phyloP scores from a whole-genome alignment of 2,888 invertebrate species.

The Trissonchulus sp. region DNA sequence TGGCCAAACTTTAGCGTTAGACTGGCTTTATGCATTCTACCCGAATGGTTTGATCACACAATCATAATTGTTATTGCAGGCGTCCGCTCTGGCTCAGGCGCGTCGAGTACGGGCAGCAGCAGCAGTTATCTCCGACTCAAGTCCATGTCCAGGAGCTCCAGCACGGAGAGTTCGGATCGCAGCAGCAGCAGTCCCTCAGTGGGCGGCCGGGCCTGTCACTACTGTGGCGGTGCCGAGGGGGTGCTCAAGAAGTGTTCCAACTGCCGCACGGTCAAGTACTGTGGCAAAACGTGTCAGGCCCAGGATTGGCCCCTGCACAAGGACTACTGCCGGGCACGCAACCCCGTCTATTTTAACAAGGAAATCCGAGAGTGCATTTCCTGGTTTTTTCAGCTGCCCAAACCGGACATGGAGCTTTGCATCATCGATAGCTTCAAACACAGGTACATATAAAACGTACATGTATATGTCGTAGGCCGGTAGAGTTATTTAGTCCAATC shows the following conservation, averaged over 20 bases:
- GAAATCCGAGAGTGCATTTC: slow-evolving; percentile 2
- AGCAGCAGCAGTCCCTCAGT: neutral
- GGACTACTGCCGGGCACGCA: neutral
- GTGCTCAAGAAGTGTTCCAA: slow-evolving; percentile 25
- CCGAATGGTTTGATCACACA: too few relatives aligned
- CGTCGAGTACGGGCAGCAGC: neutral
- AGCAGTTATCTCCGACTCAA: neutral
- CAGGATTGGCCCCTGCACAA: slow-evolving; percentile 26
- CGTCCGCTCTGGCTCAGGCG: too few relatives aligned
- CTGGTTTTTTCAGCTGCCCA: slow-evolving; percentile 20
- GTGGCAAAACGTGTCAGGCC: slow-evolving; percentile 28
- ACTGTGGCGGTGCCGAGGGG: slow-evolving; percentile 23
- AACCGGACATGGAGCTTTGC: slow-evolving; percentile 7
- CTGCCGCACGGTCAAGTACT: slow-evolving; percentile 28
- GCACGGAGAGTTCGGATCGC: neutral
- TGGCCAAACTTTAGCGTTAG: too few relatives aligned
- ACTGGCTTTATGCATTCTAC: too few relatives aligned
- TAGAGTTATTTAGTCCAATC: too few relatives aligned
- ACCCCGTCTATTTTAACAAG: slow-evolving; percentile 27
- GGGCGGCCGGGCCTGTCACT: slow-evolving; percentile 17
- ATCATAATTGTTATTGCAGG: too few relatives aligned
- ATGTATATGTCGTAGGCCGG: too few relatives aligned
- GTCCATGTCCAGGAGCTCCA: neutral
- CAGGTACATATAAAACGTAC: too few relatives aligned
- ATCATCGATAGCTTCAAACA: slow-evolving; percentile 16